Percentiles rank a stretch among this genome's conserved stretches.
Conservation (phyloP, 1,140 invertebrate species). For the Rhizoglyphus robini region DNA sequence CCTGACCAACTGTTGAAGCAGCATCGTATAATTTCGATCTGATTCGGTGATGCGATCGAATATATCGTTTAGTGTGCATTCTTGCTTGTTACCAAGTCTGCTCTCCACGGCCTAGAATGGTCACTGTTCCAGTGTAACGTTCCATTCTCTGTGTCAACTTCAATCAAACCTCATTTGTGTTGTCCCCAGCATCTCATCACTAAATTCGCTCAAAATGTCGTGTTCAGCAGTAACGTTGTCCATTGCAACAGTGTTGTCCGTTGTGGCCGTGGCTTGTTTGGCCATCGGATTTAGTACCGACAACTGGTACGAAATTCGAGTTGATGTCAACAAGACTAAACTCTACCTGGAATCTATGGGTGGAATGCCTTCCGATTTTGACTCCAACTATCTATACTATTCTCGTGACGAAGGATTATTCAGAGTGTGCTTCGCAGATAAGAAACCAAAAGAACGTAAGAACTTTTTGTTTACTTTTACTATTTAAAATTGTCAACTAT, state of each 20-base stretch:
- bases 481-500: too few species aligned
- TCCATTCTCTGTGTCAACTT: too few species aligned
- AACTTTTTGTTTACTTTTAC: constrained; percentile 8
- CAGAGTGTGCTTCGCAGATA: constrained; percentile 75
- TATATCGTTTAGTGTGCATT: too few species aligned
- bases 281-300: constrained; percentile 86
- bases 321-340: constrained; percentile 63
- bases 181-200: too few species aligned
- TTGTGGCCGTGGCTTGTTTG: constrained; percentile 73
- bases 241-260: constrained; percentile 80
- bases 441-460: constrained; percentile 65
- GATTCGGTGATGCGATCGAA: too few species aligned
- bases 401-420: constrained; percentile 51
- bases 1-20: too few species aligned
- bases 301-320: constrained; percentile 84
- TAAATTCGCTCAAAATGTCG: constrained; percentile 51
- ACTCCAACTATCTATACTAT: constrained; percentile 29
- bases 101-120: too few species aligned
- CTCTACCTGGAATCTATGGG: constrained; percentile 16
- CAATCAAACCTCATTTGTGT: too few species aligned
- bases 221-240: constrained; percentile 86
- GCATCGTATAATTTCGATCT: too few species aligned
- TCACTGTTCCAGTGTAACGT: too few species aligned
- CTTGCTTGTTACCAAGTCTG: too few species aligned
- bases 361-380: constrained; percentile 19